These are phyloP conservation scores for Masticophis lateralis DNA, from an alignment of 2,797 vertebrate genomes.

Conservation along the genomic window DNA sequence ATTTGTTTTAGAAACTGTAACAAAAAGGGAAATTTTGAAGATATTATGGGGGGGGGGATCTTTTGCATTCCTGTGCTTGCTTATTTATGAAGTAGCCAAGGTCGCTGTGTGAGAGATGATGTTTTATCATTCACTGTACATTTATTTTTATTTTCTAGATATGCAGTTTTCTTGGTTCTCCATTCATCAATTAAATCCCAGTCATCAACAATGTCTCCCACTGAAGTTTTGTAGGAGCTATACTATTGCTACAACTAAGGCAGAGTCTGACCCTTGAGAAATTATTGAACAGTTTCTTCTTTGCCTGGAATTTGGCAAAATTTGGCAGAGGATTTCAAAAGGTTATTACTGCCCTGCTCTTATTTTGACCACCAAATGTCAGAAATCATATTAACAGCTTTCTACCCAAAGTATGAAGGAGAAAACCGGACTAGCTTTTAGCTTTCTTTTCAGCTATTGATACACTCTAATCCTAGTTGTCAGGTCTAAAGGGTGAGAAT, in stretches of 20 bases:
- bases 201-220: not conserved
- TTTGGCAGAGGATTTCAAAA: not conserved
- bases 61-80: not conserved
- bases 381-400: not conserved
- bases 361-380: not conserved
- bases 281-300: not conserved
- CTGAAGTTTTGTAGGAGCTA: not conserved
- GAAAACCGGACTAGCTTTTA: not conserved
- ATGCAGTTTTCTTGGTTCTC: not conserved
- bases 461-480: not conserved
- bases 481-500: not conserved
- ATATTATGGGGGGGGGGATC: not conserved
- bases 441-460: not conserved
- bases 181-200: not conserved
- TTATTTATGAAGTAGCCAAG: not conserved
- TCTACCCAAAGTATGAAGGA: not conserved
- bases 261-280: not conserved
- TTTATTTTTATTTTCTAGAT: not conserved
- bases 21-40: not conserved
- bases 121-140: not conserved
- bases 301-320: not conserved
- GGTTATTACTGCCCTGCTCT: not conserved
- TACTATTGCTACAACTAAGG: not conserved
- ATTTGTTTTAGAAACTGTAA: not conserved
- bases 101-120: not conserved